Evolutionary conservation across 2,113 vertebrate genomes (phyloP).

Genomic region (Triplophysa rosa): DNA sequence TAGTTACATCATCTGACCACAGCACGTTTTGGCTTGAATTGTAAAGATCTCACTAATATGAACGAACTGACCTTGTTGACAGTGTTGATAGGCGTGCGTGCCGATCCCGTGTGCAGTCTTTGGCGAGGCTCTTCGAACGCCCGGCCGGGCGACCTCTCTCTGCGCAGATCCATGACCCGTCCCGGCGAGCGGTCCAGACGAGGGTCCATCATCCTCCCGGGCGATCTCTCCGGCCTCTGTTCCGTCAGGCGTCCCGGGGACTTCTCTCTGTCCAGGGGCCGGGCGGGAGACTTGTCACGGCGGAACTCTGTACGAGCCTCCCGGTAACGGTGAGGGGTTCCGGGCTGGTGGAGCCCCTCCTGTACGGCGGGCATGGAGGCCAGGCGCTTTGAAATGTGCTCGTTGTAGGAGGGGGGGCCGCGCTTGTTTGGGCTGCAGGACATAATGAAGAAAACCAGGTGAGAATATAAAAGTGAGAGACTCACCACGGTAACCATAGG

Average conservation of each 20-base stretch:
- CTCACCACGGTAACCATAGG: constrained; percentile 3
- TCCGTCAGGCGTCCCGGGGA: constrained; percentile 82
- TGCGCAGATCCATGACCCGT: constrained; percentile 83
- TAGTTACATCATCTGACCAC: too few species aligned
- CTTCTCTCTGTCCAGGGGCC: constrained; percentile 91
- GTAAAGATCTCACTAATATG: too few species aligned
- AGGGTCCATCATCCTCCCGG: constrained; percentile 84
- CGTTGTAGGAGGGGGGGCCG: constrained; percentile 95
- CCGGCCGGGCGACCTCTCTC: constrained; percentile 89
- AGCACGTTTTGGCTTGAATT: too few species aligned
- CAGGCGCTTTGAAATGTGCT: constrained; percentile 97
- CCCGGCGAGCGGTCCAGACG: constrained; percentile 74
- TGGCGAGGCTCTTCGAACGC: constrained; percentile 84
- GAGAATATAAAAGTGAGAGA: constrained; percentile 1
- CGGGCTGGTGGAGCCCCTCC: constrained; percentile 83
- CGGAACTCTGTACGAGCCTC: constrained; percentile 93
- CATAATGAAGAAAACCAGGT: constrained; percentile 26
- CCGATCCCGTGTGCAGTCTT: constrained; percentile 86
- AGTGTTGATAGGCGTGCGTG: constrained; percentile 92
- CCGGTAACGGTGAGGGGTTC: constrained; percentile 93
- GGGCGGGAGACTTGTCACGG: constrained; percentile 89
- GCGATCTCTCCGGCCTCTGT: constrained; percentile 80
- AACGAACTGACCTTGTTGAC: constrained; percentile 64
- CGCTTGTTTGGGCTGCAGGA: constrained; percentile 92
- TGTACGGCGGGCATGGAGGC: constrained; percentile 84